These are phyloP conservation scores for Trachythela sp. DNA, from an alignment of 64 coral and sea anemone species.

Conservation along the genomic window DNA sequence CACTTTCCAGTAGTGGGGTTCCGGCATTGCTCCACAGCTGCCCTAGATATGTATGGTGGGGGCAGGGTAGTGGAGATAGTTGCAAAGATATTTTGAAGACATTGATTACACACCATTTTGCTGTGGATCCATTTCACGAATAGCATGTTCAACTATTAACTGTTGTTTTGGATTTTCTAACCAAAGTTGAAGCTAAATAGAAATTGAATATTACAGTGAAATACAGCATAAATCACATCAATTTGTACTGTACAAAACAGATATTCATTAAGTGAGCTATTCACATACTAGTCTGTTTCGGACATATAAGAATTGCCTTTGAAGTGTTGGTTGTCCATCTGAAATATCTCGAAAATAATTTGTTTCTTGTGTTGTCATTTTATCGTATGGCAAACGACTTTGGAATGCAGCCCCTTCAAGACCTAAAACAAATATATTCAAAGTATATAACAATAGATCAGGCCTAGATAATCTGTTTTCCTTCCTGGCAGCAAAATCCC, in stretches of 20 bases:
- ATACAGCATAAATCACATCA: no score
- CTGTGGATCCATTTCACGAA: slow-evolving; percentile 71
- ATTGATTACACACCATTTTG: slow-evolving; percentile 83
- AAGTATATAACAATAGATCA: no score
- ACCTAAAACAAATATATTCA: slow-evolving; percentile 31
- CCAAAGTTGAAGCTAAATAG: slow-evolving; percentile 76
- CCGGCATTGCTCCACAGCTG: no score
- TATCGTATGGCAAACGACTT: slow-evolving; percentile 88
- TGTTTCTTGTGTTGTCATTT: slow-evolving; percentile 94
- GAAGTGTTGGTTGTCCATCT: slow-evolving; percentile 73
- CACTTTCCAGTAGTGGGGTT: no score
- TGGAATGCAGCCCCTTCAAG: slow-evolving; percentile 91
- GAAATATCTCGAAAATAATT: slow-evolving; percentile 95
- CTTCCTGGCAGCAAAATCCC: no score
- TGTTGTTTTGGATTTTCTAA: slow-evolving; percentile 86
- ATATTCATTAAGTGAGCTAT: not conserved
- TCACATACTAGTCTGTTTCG: slow-evolving; percentile 90
- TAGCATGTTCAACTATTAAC: slow-evolving; percentile 59
- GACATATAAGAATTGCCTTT: slow-evolving; percentile 81
- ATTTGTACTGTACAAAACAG: no score
- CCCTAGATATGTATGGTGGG: no score
- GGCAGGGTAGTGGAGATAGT: no score
- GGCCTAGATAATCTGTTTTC: no score
- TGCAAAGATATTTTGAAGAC: no score
- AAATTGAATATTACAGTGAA: not conserved